Evolutionary conservation across 35 echinoderm and acorn worm species (phyloP).

Genomic region (Apostichopus parvimensis): DNA sequence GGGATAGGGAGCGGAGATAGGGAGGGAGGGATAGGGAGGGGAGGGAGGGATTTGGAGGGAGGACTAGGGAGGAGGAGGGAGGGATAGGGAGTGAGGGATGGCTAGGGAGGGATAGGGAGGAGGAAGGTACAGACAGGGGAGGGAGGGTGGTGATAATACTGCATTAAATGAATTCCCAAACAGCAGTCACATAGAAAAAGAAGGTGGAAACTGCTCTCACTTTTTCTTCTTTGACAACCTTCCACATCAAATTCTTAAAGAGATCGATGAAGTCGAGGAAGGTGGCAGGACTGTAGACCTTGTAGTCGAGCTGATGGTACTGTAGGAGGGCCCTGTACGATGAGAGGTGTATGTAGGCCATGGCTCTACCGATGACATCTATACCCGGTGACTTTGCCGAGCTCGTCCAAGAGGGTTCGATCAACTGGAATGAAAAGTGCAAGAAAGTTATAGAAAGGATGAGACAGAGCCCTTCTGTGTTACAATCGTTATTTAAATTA

Average conservation of each 20-base stretch:
- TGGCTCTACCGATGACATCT: conserved; percentile 70
- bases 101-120: too few relatives aligned
- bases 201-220: conserved; percentile 26
- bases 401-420: conserved; percentile 2
- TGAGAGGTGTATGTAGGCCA: conserved; percentile 87
- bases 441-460: background rate
- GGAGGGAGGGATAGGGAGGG: too few relatives aligned
- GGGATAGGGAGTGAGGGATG: too few relatives aligned
- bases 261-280: conserved; percentile 98
- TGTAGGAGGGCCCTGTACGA: conserved; percentile 19
- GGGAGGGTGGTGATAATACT: too few relatives aligned
- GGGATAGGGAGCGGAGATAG: too few relatives aligned
- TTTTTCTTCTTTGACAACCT: conserved; percentile 84
- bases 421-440: conserved; percentile 15
- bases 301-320: conserved; percentile 16
- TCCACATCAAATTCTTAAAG: conserved; percentile 85
- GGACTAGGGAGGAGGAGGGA: too few relatives aligned
- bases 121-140: too few relatives aligned
- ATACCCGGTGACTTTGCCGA: background rate
- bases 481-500: too few relatives aligned
- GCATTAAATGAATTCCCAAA: too few relatives aligned
- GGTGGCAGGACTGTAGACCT: conserved; percentile 81
- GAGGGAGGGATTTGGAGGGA: too few relatives aligned
- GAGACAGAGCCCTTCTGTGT: too few relatives aligned
- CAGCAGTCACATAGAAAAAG: too few relatives aligned